Evolutionary conservation across 2,888 invertebrate species (phyloP).

Genomic region (Calliphora vomitoria): DNA sequence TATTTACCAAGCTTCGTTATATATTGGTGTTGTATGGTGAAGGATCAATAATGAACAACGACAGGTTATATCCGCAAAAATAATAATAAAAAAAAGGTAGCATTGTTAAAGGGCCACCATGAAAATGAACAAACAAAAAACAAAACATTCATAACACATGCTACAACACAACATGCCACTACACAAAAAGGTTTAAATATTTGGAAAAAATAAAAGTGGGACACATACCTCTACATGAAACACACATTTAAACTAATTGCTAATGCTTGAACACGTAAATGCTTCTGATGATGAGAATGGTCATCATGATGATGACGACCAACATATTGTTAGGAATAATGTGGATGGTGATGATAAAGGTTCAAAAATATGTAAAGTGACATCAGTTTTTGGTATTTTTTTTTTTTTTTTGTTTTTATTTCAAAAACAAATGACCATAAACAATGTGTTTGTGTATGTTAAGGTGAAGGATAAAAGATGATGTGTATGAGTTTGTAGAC

Average conservation of each 20-base stretch:
- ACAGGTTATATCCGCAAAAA: constrained; percentile 46
- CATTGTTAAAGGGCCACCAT: not conserved
- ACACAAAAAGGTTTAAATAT: constrained; percentile 19
- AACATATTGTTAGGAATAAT: not conserved
- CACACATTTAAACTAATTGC: constrained; percentile 49
- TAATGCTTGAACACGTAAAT: constrained; percentile 70
- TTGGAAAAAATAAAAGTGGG: not conserved
- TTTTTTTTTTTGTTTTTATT: not conserved
- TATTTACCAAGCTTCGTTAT: not conserved
- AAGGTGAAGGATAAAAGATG: not conserved
- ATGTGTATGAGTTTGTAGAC: not conserved
- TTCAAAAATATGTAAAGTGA: constrained; percentile 55
- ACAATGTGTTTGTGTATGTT: constrained; percentile 12
- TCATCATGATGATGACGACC: constrained; percentile 9
- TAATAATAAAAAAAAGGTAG: constrained; percentile 8
- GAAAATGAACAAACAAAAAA: not conserved
- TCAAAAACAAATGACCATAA: constrained; percentile 50
- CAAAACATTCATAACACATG: constrained; percentile 15
- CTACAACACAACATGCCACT: not conserved
- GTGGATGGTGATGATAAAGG: constrained; percentile 41
- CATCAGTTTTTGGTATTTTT: constrained; percentile 54
- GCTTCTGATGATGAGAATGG: constrained; percentile 31
- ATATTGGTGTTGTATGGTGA: not conserved
- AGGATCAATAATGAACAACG: constrained; percentile 42
- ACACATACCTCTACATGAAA: not conserved